These are phyloP conservation scores for Vanessa atalanta DNA, from an alignment of 1,140 invertebrate species.

Conservation along the genomic window DNA sequence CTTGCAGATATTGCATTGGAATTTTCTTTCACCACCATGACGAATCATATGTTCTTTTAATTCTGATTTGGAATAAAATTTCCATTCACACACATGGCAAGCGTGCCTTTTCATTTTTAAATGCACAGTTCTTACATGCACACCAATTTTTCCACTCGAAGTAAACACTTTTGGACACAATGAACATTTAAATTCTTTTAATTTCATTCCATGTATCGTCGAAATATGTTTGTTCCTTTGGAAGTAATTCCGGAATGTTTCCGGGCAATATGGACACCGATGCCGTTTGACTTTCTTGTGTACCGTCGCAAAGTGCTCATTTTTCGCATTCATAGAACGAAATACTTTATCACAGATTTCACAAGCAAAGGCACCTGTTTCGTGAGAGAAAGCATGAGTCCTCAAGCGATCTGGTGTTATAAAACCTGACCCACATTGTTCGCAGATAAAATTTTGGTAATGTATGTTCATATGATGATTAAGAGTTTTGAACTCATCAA, in stretches of 20 bases:
- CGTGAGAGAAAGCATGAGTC: slow-evolving; percentile 72
- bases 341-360: slow-evolving; percentile 76
- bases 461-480: slow-evolving; percentile 78
- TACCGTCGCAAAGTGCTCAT: slow-evolving; percentile 65
- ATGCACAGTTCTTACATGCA: slow-evolving; percentile 66
- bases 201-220: slow-evolving; percentile 59
- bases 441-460: slow-evolving; percentile 85
- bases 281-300: slow-evolving; percentile 70
- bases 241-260: slow-evolving; percentile 70
- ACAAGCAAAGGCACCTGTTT: slow-evolving; percentile 71
- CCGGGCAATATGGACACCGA: slow-evolving; percentile 65
- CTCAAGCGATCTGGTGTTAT: slow-evolving; percentile 65
- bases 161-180: slow-evolving; percentile 68
- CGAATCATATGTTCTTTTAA: slow-evolving; percentile 84
- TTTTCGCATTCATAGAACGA: slow-evolving; percentile 61
- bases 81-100: slow-evolving; percentile 83
- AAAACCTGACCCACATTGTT: slow-evolving; percentile 88
- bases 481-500: slow-evolving; percentile 71
- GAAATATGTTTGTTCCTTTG: slow-evolving; percentile 73
- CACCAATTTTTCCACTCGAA: slow-evolving; percentile 66
- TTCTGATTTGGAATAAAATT: slow-evolving; percentile 82
- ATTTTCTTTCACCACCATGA: slow-evolving; percentile 84
- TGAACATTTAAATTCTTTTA: slow-evolving; percentile 72
- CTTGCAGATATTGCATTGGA: slow-evolving; percentile 82
- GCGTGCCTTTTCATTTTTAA: slow-evolving; percentile 79